Base-by-base conservation (phyloP, 2,888 invertebrate genomes). In the Cerceris ruficornis region DNA sequence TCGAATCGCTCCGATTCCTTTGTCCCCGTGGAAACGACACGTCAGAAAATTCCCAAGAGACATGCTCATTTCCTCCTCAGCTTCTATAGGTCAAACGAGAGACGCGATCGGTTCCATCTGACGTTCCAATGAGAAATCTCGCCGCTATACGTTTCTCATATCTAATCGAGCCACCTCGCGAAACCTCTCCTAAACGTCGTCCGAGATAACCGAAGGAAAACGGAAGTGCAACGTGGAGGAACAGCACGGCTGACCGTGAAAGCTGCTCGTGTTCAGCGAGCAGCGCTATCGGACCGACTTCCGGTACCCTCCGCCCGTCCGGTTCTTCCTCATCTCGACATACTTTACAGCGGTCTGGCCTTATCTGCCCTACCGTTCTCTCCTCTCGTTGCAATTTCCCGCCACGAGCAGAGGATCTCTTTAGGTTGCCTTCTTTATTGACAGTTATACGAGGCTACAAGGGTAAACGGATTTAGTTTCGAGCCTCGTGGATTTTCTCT, bases 371-470 rank as follows among this genome's bases (percentile, higher is more conserved):
- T 14, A 28, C 43, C 43, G 28, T 52, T 14, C 52, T 11, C 52
- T 52, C 52, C 14, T 46, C 46, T 9, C 41, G 15, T 55, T 60
- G 59, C 74, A 60, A 15, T 55, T 17, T 57, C 13, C n/a, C 61
- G 9, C 42, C 2, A 7, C 15, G 14, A 55, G 15, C 42, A 46
- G 28, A 14, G 42, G 11, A 9, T 42, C 49, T 68, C 41, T 14
- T n/a, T 41, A 46, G 28, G 52, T 54, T 14, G 46, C n/a, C 17
- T n/a, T 14, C 41, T 69, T 76, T 69, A 76, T 69, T 58, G 77
- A 9, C 52, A 57, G 39, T 13, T 13, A 11, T 41, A 55, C 55
- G 55, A 13, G 17, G 28, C 55, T 7, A 6, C 39, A 42, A 42
- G 55, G 61, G 6, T n/a, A 49, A 55, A 58, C 50, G 55, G 39